Conservation (phyloP, 1,140 invertebrate genomes). For the Anastrepha obliqua region DNA sequence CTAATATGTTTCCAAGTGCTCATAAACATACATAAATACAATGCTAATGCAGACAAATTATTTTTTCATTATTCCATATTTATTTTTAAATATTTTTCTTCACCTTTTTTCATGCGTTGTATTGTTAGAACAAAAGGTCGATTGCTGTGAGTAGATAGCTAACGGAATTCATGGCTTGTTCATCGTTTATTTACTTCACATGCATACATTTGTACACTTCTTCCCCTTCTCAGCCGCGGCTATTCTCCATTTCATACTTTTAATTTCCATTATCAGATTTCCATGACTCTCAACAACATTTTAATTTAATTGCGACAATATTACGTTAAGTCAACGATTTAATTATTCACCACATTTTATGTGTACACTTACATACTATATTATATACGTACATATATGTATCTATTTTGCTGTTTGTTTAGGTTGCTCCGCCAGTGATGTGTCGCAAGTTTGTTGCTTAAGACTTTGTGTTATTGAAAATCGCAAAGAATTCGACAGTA, state of each 20-base stretch:
- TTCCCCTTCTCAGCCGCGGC: background rate
- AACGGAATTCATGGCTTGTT: background rate
- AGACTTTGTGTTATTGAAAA: background rate
- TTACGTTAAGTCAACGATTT: conserved; percentile 27
- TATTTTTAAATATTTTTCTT: too few species aligned
- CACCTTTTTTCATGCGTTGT: background rate
- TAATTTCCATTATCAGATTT: background rate
- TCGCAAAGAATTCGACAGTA: background rate
- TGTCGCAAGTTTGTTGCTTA: conserved; percentile 1
- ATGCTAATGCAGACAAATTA: too few species aligned
- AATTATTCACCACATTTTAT: background rate
- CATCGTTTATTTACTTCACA: background rate
- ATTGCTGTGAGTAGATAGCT: background rate
- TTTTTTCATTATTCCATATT: too few species aligned
- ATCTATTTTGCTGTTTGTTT: background rate
- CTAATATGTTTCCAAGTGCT: too few species aligned
- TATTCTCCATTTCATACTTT: background rate
- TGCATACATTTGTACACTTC: background rate
- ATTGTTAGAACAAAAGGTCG: background rate
- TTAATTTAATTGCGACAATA: conserved; percentile 26
- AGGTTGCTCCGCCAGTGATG: background rate
- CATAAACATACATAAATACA: too few species aligned
- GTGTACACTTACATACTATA: too few species aligned
- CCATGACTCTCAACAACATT: background rate
- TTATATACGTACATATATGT: too few species aligned